A percentile compares a stretch with the other conserved stretches of the same genome.
Conservation (phyloP, 2,888 invertebrate species). For the Amphipyra berbera region DNA sequence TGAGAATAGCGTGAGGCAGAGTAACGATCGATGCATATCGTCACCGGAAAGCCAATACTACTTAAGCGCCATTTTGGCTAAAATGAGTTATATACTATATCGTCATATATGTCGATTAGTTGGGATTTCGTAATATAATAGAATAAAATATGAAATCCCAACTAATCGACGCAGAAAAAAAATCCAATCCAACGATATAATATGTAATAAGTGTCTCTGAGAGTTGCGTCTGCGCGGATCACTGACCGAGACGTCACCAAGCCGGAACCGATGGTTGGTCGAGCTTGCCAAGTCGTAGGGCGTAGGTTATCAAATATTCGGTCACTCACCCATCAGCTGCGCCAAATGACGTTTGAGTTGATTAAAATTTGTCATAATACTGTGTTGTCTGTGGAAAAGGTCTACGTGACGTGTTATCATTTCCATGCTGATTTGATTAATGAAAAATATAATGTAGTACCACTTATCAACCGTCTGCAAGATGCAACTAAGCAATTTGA, state of each 20-base stretch:
- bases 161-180: too few species aligned
- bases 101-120: too few species aligned
- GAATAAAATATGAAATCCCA: too few species aligned
- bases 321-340: conserved; percentile 46
- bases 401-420: conserved; percentile 16
- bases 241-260: conserved; percentile 44
- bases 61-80: too few species aligned
- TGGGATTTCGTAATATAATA: too few species aligned
- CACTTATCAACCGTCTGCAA: conserved; percentile 6
- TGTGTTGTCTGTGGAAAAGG: conserved; percentile 23
- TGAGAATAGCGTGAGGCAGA: conserved; percentile 21
- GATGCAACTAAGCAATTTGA: background rate
- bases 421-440: conserved; percentile 28
- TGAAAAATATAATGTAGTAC: conserved; percentile 7
- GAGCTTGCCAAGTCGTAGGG: conserved; percentile 45
- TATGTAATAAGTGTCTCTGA: conserved; percentile 26
- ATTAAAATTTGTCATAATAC: conserved; percentile 30
- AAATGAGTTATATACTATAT: too few species aligned
- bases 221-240: conserved; percentile 36
- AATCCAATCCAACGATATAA: too few species aligned
- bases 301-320: conserved; percentile 54
- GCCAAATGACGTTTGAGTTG: conserved; percentile 27
- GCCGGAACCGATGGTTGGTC: conserved; percentile 28
- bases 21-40: conserved; percentile 37
- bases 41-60: too few species aligned